Base-by-base conservation (phyloP, 2,797 vertebrate species). In the Lutjanus argentimaculatus region DNA sequence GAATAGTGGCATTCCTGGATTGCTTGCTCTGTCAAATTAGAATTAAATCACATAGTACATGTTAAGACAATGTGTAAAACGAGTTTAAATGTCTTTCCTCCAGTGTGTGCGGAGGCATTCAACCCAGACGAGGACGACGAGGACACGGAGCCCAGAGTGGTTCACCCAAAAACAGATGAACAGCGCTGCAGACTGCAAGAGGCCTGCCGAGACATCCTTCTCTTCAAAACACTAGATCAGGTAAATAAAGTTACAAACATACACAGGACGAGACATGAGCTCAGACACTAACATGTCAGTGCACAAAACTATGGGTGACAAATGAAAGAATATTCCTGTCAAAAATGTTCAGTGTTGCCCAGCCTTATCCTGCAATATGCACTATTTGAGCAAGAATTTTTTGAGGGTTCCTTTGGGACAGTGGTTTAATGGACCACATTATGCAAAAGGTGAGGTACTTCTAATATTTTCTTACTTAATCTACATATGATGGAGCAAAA, bases 121-220 rank as follows among this genome's bases (percentile, higher is more conserved):
- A 99, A 99, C 91, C 98, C 98, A 89, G 98, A 99, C 83, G 98
- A 99, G 0, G 98, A 99, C 8, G 98, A 99, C 0, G 98, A 99
- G 87, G 98, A 99, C 87, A 95, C 96, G 17, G 98, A 99, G 84
- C 97, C 97, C 90, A 96, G 97, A 96, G 95, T 99, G 84, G 96
- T 99, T 88, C 96, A 99, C 91, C 98, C 98, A 72, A 99, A 99
- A 97, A 98, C 97, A 93, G 98, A 99, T 62, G 97, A 97, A 64
- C 98, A 99, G 91, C 96, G 98, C 94, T 97, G 96, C 94, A 95
- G 98, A 93, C 96, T 99, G 93, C 98, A 99, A 92, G 98, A 99
- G 91, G 96, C 98, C 69, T 99, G 98, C 90, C 95, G 96, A 96
- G 98, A 99, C 93, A 99, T 99, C 89, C 95, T 99, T 43, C 94